Evolutionary conservation across 2,113 vertebrate genomes (phyloP).

Genomic region (Perognathus longimembris): DNA sequence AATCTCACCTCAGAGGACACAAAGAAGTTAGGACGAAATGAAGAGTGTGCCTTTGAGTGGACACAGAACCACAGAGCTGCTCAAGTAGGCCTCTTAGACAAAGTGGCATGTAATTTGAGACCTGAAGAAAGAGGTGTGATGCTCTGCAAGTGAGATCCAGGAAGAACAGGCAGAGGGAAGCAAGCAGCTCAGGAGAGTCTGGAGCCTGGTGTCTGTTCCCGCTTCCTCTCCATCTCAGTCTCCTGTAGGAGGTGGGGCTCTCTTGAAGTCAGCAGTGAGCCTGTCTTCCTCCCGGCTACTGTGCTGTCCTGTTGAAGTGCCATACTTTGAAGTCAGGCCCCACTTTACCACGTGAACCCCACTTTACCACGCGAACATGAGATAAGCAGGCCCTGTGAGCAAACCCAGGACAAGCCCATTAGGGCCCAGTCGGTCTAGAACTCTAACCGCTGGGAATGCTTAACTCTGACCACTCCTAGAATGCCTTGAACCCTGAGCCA

Average conservation of each 20-base stretch:
- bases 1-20: no score
- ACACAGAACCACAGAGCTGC: neutral
- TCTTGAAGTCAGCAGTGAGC: no score
- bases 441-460: no score
- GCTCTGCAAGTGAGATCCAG: neutral
- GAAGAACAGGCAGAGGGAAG: neutral
- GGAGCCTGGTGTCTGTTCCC: neutral
- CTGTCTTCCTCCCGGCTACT: neutral
- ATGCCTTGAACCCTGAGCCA: no score
- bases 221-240: neutral
- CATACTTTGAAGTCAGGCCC: no score
- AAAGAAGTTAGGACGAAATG: neutral
- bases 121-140: neutral
- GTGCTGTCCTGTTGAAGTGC: no score
- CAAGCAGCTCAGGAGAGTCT: neutral
- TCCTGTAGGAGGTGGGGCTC: neutral
- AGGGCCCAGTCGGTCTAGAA: no score
- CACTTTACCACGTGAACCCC: no score
- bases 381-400: no score
- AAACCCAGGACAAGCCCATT: no score
- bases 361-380: no score
- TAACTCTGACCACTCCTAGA: no score
- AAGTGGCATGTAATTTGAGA: neutral
- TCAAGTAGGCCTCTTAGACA: neutral
- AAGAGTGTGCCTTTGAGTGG: neutral